Percentiles rank a stretch among this genome's conserved stretches.
Evolutionary conservation across 2,797 vertebrate species (phyloP).

Genomic region (Momotus momota): DNA sequence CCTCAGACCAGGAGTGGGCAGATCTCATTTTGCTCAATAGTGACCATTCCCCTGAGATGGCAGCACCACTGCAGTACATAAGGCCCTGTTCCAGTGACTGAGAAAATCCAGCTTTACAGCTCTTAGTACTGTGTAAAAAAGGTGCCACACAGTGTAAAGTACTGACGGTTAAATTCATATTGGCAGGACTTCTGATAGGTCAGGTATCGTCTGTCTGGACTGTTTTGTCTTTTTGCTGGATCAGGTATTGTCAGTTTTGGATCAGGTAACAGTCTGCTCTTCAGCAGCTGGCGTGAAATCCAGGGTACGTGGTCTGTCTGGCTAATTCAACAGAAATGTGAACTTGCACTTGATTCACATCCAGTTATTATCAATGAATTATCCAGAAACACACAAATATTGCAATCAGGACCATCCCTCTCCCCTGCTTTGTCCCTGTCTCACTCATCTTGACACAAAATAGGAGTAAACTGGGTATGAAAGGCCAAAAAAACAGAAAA

Average conservation of each 20-base stretch:
- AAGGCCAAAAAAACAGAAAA: not conserved
- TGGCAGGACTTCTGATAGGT: not conserved
- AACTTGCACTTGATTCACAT: not conserved
- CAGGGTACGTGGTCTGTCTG: not conserved
- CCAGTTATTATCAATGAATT: not conserved
- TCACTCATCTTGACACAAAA: not conserved
- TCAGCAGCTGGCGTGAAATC: not conserved
- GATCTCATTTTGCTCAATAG: not conserved
- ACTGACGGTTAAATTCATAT: not conserved
- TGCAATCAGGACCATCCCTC: not conserved
- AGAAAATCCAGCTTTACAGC: not conserved
- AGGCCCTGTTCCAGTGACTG: not conserved
- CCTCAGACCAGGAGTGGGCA: not conserved
- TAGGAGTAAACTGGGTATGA: not conserved
- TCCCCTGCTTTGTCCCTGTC: not conserved
- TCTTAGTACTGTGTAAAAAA: not conserved
- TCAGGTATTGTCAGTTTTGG: not conserved
- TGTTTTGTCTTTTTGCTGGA: not conserved
- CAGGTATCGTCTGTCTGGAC: not conserved
- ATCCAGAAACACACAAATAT: not conserved
- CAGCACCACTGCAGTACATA: not conserved
- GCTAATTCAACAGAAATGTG: not conserved
- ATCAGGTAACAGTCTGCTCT: not conserved
- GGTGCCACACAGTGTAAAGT: not conserved
- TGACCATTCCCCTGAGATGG: accelerated